Base-by-base conservation (phyloP, 1,140 invertebrate species). In the Trachymyrmex cornetzi region DNA sequence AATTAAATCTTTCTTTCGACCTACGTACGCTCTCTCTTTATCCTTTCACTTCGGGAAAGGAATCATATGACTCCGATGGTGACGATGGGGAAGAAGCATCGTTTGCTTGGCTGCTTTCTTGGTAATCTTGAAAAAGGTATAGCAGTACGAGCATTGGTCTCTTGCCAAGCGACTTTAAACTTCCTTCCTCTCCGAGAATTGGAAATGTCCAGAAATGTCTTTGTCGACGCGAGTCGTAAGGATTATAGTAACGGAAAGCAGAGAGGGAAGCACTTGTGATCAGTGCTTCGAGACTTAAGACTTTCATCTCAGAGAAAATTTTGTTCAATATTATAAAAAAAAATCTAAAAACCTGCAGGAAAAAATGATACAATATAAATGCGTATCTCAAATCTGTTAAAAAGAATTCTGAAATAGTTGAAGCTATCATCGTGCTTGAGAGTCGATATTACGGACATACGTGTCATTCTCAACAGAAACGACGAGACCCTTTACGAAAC, bases 151-250 rank as follows among this genome's bases (percentile, higher is more conserved):
- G 19, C 24, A 66, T 77, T 89, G 88, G 85, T 80, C 38, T 38
- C n/a, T 57, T 59, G 88, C 89, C 89, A 90, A 89, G 24, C 16
- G 88, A 90, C 85, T 84, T 90, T 89, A 90, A 84, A 89, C 61
- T 89, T 89, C 71, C 66, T 77, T 64, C 74, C 66, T 30, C 57
- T 82, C 48, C 71, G 81, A 89, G 79, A 77, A 90, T 90, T 89
- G 89, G 77, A 90, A 90, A 90, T 85, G 84, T 89, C 85, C 87
- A 88, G 85, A 90, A 90, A 90, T 85, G 79, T 89, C 85, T 77
- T 82, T 79, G 48, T 59, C 61, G 63, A 24, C 27, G 75, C 55
- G 64, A 53, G 57, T 57, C 66, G 71, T 69, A 55, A 69, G 85
- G 59, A 87, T 81, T 64, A 82, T 22, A 11, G 38, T 82, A 82